Percentiles rank a stretch among this genome's conserved stretches.
Evolutionary conservation across 2,797 vertebrate species (phyloP).

Genomic region (Lepilemur ruficaudatus): DNA sequence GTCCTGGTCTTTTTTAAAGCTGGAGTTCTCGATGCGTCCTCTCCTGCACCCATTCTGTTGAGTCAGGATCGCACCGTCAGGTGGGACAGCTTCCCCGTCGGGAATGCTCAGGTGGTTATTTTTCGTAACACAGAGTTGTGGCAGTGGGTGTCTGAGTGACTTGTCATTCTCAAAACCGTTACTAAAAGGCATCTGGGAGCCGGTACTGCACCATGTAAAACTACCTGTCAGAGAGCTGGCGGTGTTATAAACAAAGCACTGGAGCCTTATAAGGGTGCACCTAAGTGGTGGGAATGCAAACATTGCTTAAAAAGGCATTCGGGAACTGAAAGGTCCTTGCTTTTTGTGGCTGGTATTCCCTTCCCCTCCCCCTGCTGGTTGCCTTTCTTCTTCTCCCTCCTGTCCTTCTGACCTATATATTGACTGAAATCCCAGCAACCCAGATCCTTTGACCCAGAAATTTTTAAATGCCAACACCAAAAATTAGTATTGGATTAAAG

Average conservation of each 20-base stretch:
- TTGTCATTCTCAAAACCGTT: constrained; percentile 75
- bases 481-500: not conserved
- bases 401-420: not conserved
- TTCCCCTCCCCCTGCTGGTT: not conserved
- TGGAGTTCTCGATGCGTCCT: constrained; percentile 69
- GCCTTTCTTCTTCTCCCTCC: not conserved
- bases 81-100: constrained; percentile 33
- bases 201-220: constrained; percentile 55
- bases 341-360: not conserved
- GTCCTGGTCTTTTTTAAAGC: constrained; percentile 79
- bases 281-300: constrained; percentile 42
- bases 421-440: not conserved
- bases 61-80: constrained; percentile 9
- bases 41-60: constrained; percentile 58
- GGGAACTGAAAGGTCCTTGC: not conserved
- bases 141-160: constrained; percentile 73
- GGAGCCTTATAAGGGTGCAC: constrained; percentile 48
- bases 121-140: constrained; percentile 53
- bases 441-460: not conserved
- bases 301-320: constrained; percentile 40
- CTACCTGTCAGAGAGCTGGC: constrained; percentile 60
- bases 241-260: constrained; percentile 38
- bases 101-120: constrained; percentile 70
- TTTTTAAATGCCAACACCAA: not conserved
- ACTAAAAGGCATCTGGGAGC: constrained; percentile 69